Base-by-base conservation (phyloP, 1,140 invertebrate genomes). In the Anastrepha ludens region DNA sequence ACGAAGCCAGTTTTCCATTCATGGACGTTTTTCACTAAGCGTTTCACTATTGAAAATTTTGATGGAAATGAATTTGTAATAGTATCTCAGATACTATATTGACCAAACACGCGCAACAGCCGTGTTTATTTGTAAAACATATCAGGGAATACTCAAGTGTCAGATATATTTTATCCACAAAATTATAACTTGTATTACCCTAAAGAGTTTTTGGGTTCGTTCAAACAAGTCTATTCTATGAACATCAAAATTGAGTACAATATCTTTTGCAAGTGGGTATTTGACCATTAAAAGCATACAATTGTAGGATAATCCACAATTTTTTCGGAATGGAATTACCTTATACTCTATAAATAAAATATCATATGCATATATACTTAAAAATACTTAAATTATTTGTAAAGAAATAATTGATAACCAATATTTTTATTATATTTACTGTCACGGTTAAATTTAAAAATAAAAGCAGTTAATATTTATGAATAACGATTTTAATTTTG, bases 1-100 rank as follows among this genome's bases (percentile, higher is more conserved):
- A 96, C 41, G 94, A 95, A 89, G 96, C 97, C 20, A 94, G 95
- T 89, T 98, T 98, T 94, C 98, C 98, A 13, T 97, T 98, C 91
- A 96, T 97, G 93, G 96, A 98, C 94, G 94, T 98, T 9, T 97
- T 97, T 88, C 93, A 93, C 85, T 93, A 91, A 85, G 70, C 15
- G n/a, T 41, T 55, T 17, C 6, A 15, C 41, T 13, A 6, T 74
- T 55, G 8, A 9, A 50, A 55, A 29, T 13, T 29, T 55, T 29
- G n/a, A 65, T 20, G 59, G 87, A 41, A 11, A 62, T 8, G 86
- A 17, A 17, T 44, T 74, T 86, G 85, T 62, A 58, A 85, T 85
- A 20, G 55, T 59, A 85, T 81, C 74, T 4, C 8, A 55, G 58
- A 11, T 58, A 55, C n/a, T 85, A 85, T 85, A 58, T 81, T 58